phyloP scores from a whole-genome alignment of 2,113 vertebrate genomes.

The Gallinago undulata region DNA sequence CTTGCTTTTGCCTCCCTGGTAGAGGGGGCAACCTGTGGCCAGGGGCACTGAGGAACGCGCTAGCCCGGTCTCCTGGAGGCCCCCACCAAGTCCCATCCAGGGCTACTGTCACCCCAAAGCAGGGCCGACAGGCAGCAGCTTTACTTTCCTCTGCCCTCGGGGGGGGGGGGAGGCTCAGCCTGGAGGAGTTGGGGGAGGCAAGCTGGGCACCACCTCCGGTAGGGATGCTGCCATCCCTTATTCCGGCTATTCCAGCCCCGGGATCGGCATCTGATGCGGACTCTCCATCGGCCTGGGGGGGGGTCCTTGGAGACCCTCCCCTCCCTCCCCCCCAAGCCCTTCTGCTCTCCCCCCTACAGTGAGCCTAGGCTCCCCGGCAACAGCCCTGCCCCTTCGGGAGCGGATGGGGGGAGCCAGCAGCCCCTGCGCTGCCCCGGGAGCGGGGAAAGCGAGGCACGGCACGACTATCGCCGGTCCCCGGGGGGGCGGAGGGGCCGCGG shows the following conservation, averaged over 20 bases:
- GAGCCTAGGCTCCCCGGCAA: background rate
- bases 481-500: background rate
- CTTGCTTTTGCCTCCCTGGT: background rate
- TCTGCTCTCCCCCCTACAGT: too few species aligned
- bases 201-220: background rate
- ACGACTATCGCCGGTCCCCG: background rate
- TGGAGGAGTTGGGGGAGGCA: background rate
- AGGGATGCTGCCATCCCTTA: background rate
- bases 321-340: too few species aligned
- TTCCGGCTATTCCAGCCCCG: background rate
- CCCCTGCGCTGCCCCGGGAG: background rate
- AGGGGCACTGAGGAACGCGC: background rate
- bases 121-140: background rate
- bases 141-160: background rate
- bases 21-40: background rate
- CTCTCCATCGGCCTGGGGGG: background rate
- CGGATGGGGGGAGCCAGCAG: background rate
- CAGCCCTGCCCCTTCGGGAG: background rate
- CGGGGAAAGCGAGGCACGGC: background rate
- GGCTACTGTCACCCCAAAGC: background rate
- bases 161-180: background rate
- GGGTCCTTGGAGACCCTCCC: background rate
- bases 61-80: background rate
- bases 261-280: rapidly evolving
- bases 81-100: background rate